These are phyloP conservation scores for Meda fulgida DNA, from an alignment of 2,797 vertebrate genomes.

Conservation along the genomic window DNA sequence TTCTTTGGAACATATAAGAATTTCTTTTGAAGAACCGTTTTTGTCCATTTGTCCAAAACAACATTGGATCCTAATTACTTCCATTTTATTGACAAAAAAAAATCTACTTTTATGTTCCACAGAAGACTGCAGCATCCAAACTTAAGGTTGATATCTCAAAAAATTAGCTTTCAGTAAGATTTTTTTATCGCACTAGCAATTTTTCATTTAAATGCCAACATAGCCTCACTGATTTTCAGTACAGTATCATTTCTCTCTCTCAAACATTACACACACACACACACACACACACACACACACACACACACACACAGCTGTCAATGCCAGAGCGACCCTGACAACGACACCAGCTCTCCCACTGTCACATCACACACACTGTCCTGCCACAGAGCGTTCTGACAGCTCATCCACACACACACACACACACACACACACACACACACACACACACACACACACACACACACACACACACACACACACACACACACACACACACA, in stretches of 20 bases:
- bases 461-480: slow-evolving; percentile 25
- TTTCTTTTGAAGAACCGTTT: background rate
- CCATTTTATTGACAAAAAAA: background rate
- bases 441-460: slow-evolving; percentile 20
- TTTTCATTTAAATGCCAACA: background rate
- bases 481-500: slow-evolving; percentile 28
- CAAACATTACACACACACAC: background rate
- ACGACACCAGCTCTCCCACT: slow-evolving; percentile 22
- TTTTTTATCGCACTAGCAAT: background rate
- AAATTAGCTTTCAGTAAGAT: background rate
- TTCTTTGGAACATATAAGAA: background rate
- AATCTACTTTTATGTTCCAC: background rate
- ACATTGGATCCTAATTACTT: background rate
- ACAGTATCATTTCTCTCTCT: background rate
- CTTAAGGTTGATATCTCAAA: background rate
- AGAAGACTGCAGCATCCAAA: background rate
- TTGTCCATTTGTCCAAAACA: background rate
- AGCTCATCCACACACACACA: slow-evolving; percentile 18
- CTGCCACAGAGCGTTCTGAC: background rate
- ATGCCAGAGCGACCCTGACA: slow-evolving; percentile 19
- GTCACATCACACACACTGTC: slow-evolving; percentile 39
- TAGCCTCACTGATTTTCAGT: background rate
- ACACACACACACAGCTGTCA: slow-evolving; percentile 19
- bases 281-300: no score
- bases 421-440: background rate